phyloP scores from a whole-genome alignment of 1,140 invertebrate species.

The Maconellicoccus hirsutus region DNA sequence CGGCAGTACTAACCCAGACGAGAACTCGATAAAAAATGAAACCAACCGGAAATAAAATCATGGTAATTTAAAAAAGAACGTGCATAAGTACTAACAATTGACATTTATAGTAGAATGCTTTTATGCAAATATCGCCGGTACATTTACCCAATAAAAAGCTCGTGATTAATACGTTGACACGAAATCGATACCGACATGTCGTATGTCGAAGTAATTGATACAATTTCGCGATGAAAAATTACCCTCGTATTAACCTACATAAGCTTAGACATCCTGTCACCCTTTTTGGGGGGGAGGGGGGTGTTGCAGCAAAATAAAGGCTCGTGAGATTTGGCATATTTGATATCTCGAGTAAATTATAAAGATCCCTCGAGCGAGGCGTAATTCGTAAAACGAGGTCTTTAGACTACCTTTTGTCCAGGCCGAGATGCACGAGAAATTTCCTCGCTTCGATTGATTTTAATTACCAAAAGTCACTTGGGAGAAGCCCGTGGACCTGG shows the following conservation, averaged over 20 bases:
- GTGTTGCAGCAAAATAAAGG: too few relatives aligned
- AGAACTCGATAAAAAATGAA: background rate
- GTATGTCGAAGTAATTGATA: background rate
- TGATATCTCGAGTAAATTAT: too few relatives aligned
- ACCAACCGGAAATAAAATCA: background rate
- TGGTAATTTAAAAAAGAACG: background rate
- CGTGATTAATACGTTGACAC: background rate
- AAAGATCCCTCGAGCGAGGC: too few relatives aligned
- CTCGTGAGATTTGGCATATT: too few relatives aligned
- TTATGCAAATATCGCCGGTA: slow-evolving; percentile 3
- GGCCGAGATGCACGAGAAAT: too few relatives aligned
- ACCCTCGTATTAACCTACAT: background rate
- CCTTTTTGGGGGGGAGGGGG: too few relatives aligned
- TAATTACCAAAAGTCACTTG: too few relatives aligned
- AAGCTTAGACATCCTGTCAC: background rate
- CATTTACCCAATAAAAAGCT: background rate
- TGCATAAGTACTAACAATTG: background rate
- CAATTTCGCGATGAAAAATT: background rate
- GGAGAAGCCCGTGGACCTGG: too few relatives aligned
- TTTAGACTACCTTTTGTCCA: too few relatives aligned
- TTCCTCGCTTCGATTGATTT: too few relatives aligned
- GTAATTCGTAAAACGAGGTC: too few relatives aligned
- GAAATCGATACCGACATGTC: background rate
- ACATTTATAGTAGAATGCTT: background rate
- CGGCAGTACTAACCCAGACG: background rate